These are phyloP conservation scores for Drosophila tropicalis DNA, from an alignment of 1,140 invertebrate species.

Conservation along the genomic window DNA sequence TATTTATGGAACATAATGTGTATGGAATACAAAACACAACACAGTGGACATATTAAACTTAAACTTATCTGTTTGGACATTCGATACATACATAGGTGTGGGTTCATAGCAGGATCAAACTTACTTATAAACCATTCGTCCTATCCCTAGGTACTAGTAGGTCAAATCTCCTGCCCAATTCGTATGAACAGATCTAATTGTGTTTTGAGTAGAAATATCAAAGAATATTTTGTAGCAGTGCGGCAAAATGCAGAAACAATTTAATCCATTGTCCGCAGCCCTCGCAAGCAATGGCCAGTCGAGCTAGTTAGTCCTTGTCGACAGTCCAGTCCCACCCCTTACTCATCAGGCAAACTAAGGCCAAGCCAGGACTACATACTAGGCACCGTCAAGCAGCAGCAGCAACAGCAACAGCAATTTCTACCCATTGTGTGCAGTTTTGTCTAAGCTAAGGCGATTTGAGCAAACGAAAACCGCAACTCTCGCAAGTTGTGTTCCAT, in stretches of 20 bases:
- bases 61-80: no score
- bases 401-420: neutral
- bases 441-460: constrained; percentile 79
- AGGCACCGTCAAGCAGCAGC: constrained; percentile 8
- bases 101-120: neutral
- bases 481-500: constrained; percentile 73
- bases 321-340: constrained; percentile 37
- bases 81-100: no score
- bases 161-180: neutral
- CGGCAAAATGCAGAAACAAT: constrained; percentile 37
- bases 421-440: constrained; percentile 48
- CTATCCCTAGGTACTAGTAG: neutral
- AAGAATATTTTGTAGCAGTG: constrained; percentile 29
- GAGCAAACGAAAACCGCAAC: constrained; percentile 76
- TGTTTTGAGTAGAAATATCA: constrained; percentile 10
- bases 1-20: neutral
- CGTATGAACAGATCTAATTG: neutral
- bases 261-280: constrained; percentile 59
- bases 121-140: neutral
- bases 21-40: neutral
- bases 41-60: neutral
- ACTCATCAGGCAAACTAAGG: neutral
- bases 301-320: constrained; percentile 42
- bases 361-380: neutral
- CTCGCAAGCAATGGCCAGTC: constrained; percentile 12